These are phyloP conservation scores for Acleris cristana DNA, from an alignment of 2,888 invertebrate species.

Conservation along the genomic window DNA sequence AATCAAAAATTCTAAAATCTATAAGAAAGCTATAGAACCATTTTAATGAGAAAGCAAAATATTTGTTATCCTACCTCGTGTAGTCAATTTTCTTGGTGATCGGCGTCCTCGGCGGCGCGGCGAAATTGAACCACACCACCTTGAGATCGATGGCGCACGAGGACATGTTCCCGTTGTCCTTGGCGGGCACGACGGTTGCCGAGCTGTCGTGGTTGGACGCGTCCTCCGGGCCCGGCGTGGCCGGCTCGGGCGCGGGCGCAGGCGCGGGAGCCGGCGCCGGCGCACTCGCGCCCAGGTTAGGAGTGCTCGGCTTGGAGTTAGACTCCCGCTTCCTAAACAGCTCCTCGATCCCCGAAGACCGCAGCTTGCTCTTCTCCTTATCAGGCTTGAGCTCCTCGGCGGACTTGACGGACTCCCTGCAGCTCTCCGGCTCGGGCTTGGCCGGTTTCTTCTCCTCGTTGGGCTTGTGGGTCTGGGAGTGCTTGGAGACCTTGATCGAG, in stretches of 20 bases:
- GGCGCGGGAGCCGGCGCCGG: conserved; percentile 58
- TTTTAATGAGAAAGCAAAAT: too few species aligned
- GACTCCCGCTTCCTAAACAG: conserved; percentile 82
- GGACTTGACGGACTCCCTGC: conserved; percentile 78
- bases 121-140: conserved; percentile 98
- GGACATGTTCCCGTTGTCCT: conserved; percentile 90
- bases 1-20: too few species aligned
- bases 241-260: conserved; percentile 56
- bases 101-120: conserved; percentile 97
- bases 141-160: conserved; percentile 95
- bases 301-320: conserved; percentile 84
- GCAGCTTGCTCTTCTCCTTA: conserved; percentile 61
- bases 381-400: conserved; percentile 72
- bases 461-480: conserved; percentile 90
- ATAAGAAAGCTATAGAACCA: too few species aligned
- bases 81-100: conserved; percentile 97
- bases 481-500: conserved; percentile 88
- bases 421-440: conserved; percentile 69
- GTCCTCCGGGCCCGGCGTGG: conserved; percentile 71
- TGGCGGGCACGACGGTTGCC: conserved; percentile 75
- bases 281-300: conserved; percentile 72
- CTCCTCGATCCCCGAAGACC: conserved; percentile 76
- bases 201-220: conserved; percentile 63
- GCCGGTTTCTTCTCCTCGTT: conserved; percentile 83
- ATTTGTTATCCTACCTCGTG: conserved; percentile 85